These are phyloP conservation scores for Oncorhynchus gorbuscha DNA, from an alignment of 2,113 vertebrate genomes.

Conservation along the genomic window DNA sequence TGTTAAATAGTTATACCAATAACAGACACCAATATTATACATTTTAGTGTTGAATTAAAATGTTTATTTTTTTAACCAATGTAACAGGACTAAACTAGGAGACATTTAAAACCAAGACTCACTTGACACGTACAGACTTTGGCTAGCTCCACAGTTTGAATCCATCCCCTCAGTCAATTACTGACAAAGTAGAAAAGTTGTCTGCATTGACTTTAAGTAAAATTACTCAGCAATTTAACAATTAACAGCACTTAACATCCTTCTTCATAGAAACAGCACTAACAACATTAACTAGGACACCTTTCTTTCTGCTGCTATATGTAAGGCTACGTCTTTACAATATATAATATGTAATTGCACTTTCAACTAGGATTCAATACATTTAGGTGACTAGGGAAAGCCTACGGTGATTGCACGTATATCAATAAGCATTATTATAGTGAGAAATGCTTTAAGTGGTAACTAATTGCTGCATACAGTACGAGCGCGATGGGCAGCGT, in stretches of 20 bases:
- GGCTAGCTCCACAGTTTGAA: constrained; percentile 14
- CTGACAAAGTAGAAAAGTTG: constrained; percentile 14
- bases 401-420: constrained; percentile 5
- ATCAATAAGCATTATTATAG: constrained; percentile 8
- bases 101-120: constrained; percentile 26
- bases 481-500: not conserved
- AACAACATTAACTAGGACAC: constrained; percentile 14
- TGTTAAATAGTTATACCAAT: too few species aligned
- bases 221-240: constrained; percentile 17
- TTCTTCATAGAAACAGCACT: constrained; percentile 1
- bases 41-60: constrained; percentile 15
- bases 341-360: constrained; percentile 44
- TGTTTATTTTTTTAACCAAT: constrained; percentile 29
- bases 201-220: constrained; percentile 9
- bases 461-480: constrained; percentile 3
- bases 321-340: constrained; percentile 38
- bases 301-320: constrained; percentile 4
- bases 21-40: not conserved
- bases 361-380: constrained; percentile 17
- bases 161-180: constrained; percentile 9
- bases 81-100: constrained; percentile 27
- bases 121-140: constrained; percentile 28
- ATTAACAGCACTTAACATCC: constrained; percentile 21
- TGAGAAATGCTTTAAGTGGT: constrained; percentile 13
- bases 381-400: not conserved